Conservation (phyloP, 2,888 invertebrate species). For the Seira ritae region DNA sequence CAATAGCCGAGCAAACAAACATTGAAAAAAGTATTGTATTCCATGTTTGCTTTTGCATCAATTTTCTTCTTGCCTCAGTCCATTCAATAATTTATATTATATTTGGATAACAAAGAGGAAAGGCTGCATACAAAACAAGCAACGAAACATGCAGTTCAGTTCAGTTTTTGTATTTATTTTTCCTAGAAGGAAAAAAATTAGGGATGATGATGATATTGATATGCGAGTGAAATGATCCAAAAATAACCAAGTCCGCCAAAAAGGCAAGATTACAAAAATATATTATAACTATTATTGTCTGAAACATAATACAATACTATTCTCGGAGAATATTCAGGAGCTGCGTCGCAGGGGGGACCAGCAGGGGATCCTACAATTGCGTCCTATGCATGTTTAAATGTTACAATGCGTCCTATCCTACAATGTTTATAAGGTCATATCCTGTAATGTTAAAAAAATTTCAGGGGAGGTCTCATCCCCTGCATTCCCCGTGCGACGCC, state of each 20-base stretch:
- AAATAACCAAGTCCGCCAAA: background rate
- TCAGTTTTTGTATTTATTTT: background rate
- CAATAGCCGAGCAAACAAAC: background rate
- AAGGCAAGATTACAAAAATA: background rate
- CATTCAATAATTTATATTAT: background rate
- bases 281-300: background rate
- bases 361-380: background rate
- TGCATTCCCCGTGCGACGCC: no score
- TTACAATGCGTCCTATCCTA: no score
- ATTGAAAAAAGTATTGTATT: conserved; percentile 3
- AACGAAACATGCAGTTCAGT: background rate
- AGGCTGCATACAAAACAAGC: background rate
- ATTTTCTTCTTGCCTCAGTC: background rate
- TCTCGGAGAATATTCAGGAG: background rate
- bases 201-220: no score
- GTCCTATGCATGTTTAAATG: no score
- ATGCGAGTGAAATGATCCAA: background rate
- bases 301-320: background rate
- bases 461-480: no score
- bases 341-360: background rate
- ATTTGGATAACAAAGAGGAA: conserved; percentile 16
- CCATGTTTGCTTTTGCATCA: conserved; percentile 4
- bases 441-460: no score
- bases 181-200: background rate
- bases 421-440: no score